A percentile compares a stretch with the other conserved stretches of the same genome.
Evolutionary conservation across 2,113 vertebrate genomes (phyloP).

Genomic region (Dipodomys merriami): DNA sequence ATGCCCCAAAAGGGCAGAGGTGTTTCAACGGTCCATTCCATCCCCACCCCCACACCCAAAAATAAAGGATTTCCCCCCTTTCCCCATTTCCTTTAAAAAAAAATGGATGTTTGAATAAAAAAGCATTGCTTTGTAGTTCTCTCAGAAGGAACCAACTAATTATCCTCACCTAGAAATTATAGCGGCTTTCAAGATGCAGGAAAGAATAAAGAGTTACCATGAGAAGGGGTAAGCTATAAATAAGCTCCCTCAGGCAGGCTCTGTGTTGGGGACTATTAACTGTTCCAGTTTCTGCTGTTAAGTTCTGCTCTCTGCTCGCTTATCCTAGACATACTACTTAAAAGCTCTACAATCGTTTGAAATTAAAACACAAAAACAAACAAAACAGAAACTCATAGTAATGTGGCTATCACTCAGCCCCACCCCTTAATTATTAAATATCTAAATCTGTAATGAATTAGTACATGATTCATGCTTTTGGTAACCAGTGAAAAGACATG

Average conservation of each 20-base stretch:
- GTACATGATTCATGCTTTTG: neutral
- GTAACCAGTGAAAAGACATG: neutral
- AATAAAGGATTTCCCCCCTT: neutral
- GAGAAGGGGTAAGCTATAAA: conserved; percentile 27
- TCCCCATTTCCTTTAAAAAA: too few species aligned
- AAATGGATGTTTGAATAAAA: conserved; percentile 50
- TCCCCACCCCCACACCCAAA: neutral
- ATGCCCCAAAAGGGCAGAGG: neutral
- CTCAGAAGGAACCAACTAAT: conserved; percentile 46
- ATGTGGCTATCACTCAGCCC: neutral
- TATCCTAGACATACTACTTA: neutral
- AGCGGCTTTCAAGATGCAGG: conserved; percentile 58
- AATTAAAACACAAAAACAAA: neutral
- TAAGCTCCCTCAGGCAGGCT: neutral
- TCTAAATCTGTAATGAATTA: neutral
- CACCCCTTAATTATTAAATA: neutral
- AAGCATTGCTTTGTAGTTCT: conserved; percentile 55
- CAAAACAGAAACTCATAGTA: neutral
- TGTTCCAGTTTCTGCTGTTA: neutral
- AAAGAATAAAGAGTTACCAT: neutral
- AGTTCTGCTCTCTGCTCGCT: neutral
- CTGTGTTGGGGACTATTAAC: neutral
- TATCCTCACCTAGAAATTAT: conserved; percentile 46
- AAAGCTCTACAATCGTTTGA: neutral
- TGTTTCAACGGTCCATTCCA: neutral